Percentiles rank a stretch among this genome's conserved stretches.
Evolutionary conservation across 2,888 invertebrate genomes (phyloP).

Genomic region (Halictus quadricinctus): DNA sequence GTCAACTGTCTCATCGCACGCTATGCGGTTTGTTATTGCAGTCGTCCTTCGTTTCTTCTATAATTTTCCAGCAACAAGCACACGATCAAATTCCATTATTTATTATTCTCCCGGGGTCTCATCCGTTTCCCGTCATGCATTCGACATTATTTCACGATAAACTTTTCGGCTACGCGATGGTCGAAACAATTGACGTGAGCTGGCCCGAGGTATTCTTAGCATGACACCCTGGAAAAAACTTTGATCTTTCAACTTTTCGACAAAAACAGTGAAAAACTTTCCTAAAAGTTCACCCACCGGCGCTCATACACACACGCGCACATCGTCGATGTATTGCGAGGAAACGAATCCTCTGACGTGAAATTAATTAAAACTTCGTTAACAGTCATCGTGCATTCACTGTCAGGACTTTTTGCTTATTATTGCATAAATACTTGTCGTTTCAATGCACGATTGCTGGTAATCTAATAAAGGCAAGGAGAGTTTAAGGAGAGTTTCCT

Average conservation of each 20-base stretch:
- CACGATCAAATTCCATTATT: slow-evolving; percentile 15
- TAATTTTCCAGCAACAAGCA: neutral
- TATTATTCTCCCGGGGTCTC: neutral
- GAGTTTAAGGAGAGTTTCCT: neutral
- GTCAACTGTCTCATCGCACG: neutral
- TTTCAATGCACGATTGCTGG: slow-evolving; percentile 13
- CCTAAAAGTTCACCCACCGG: slow-evolving; percentile 54
- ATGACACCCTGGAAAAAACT: slow-evolving; percentile 27
- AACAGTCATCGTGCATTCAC: slow-evolving; percentile 42
- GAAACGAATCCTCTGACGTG: slow-evolving; percentile 36
- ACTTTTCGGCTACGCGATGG: slow-evolving; percentile 18
- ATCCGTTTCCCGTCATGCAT: neutral
- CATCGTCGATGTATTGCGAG: slow-evolving; percentile 13
- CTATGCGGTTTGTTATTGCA: neutral
- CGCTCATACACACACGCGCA: neutral
- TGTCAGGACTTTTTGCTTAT: neutral
- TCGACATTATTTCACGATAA: neutral
- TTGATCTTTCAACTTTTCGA: slow-evolving; percentile 22
- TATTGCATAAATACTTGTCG: slow-evolving; percentile 17
- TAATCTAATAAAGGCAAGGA: neutral
- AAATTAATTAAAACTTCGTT: slow-evolving; percentile 68
- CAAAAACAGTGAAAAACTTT: slow-evolving; percentile 41
- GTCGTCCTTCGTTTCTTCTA: neutral
- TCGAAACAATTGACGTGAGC: slow-evolving; percentile 31
- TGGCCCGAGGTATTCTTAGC: slow-evolving; percentile 27